Conservation (phyloP, 1,140 invertebrate species). For the Cotesia typhae region DNA sequence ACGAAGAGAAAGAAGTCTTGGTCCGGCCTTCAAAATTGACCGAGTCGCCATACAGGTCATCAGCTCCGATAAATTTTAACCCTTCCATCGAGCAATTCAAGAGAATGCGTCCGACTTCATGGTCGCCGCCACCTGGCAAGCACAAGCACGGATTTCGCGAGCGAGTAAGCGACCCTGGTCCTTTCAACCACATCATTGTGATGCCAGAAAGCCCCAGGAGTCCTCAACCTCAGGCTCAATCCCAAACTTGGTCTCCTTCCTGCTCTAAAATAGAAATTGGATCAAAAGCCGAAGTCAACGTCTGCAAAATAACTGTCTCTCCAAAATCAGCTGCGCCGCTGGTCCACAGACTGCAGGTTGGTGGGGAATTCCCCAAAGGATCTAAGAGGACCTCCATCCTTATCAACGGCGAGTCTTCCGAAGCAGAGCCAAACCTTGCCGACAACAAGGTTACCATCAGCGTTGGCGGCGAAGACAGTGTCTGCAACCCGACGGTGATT, state of each 20-base stretch:
- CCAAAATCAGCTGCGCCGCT: slow-evolving; percentile 59
- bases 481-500: slow-evolving; percentile 63
- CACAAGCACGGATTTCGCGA: slow-evolving; percentile 43
- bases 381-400: slow-evolving; percentile 77
- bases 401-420: slow-evolving; percentile 77
- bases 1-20: slow-evolving; percentile 19
- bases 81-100: slow-evolving; percentile 50
- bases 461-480: slow-evolving; percentile 59
- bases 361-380: slow-evolving; percentile 50
- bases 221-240: background rate
- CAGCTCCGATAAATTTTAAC: background rate
- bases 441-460: slow-evolving; percentile 64
- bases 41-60: slow-evolving; percentile 10
- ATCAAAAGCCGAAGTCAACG: slow-evolving; percentile 49
- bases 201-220: slow-evolving; percentile 27
- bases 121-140: slow-evolving; percentile 58
- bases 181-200: slow-evolving; percentile 26
- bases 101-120: slow-evolving; percentile 58
- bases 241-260: no score
- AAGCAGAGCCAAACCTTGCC: slow-evolving; percentile 65
- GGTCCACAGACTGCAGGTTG: slow-evolving; percentile 71
- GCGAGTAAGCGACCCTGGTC: slow-evolving; percentile 43
- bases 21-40: background rate
- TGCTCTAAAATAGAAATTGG: slow-evolving; percentile 53
- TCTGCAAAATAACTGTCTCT: slow-evolving; percentile 63